Conservation (phyloP, 2,888 invertebrate species). For the Zeuzera pyrina region DNA sequence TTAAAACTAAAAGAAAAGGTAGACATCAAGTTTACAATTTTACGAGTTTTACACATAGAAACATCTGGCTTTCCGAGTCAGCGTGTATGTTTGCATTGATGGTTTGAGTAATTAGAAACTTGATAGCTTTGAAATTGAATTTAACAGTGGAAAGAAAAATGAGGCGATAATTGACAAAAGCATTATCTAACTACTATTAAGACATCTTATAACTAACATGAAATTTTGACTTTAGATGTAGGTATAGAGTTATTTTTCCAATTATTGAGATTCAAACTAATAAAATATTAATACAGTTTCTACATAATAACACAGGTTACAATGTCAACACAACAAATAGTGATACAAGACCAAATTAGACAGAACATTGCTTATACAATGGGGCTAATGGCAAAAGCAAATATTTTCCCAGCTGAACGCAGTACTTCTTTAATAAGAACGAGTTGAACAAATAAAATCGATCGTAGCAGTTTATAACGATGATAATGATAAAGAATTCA, state of each 20-base stretch:
- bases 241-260: no score
- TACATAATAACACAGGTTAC: conserved; percentile 1
- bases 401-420: conserved; percentile 39
- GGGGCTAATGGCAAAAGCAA: conserved; percentile 28
- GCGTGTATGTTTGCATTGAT: no score
- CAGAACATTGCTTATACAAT: conserved; percentile 30
- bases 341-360: conserved; percentile 8
- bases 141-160: conserved; percentile 7
- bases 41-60: conserved; percentile 46
- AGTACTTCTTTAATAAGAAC: conserved; percentile 11
- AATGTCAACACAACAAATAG: not conserved
- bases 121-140: conserved; percentile 27
- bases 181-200: no score
- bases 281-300: no score
- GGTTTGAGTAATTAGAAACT: conserved; percentile 40
- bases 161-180: conserved; percentile 9
- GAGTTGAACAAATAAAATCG: conserved; percentile 3
- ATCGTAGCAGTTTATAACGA: conserved; percentile 15
- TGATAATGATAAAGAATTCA: not conserved
- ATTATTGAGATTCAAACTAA: no score
- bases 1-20: conserved; percentile 48
- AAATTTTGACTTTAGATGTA: no score
- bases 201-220: no score
- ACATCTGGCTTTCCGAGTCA: conserved; percentile 51
- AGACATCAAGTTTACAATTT: conserved; percentile 38